A percentile compares a stretch with the other conserved stretches of the same genome.
phyloP scores from a whole-genome alignment of 2,888 invertebrate genomes.

The Epistrophe grossulariae region DNA sequence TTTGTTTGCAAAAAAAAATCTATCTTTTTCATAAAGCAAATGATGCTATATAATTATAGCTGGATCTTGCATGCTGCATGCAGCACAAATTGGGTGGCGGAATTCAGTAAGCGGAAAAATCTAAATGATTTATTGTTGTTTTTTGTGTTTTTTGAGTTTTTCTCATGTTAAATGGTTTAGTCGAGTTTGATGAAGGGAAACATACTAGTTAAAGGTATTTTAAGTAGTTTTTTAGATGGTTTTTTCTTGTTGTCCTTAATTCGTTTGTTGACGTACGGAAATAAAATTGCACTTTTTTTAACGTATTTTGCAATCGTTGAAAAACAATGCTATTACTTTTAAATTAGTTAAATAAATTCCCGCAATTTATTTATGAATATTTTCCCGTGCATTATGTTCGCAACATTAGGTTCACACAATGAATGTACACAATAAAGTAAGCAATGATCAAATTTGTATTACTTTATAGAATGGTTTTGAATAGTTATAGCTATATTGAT shows the following conservation, averaged over 20 bases:
- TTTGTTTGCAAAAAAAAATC: not conserved
- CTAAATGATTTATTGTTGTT: slow-evolving; percentile 57
- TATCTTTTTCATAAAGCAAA: slow-evolving; percentile 34
- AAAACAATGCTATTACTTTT: slow-evolving; percentile 22
- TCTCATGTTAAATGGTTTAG: slow-evolving; percentile 42
- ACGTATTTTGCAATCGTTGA: not conserved
- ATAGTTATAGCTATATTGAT: too few relatives aligned
- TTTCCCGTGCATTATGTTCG: not conserved
- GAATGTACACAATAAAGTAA: too few relatives aligned
- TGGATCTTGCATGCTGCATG: slow-evolving; percentile 33
- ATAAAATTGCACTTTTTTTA: not conserved
- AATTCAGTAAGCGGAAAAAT: slow-evolving; percentile 64
- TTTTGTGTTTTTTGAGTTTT: slow-evolving; percentile 36
- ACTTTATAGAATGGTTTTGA: too few relatives aligned
- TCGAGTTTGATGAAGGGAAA: slow-evolving; percentile 40
- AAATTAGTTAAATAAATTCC: not conserved
- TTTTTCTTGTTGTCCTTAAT: slow-evolving; percentile 48
- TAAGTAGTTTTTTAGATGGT: slow-evolving; percentile 31
- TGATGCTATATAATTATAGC: slow-evolving; percentile 33
- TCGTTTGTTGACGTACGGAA: slow-evolving; percentile 38
- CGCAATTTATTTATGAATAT: slow-evolving; percentile 27
- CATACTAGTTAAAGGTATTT: not conserved
- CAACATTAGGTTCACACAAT: slow-evolving; percentile 6
- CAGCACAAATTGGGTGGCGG: slow-evolving; percentile 59
- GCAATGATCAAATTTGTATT: too few relatives aligned